Evolutionary conservation across 2,113 vertebrate species (phyloP), one percentile per base, ranked within the genome.

Genomic region (Neodontobutis hainanensis): DNA sequence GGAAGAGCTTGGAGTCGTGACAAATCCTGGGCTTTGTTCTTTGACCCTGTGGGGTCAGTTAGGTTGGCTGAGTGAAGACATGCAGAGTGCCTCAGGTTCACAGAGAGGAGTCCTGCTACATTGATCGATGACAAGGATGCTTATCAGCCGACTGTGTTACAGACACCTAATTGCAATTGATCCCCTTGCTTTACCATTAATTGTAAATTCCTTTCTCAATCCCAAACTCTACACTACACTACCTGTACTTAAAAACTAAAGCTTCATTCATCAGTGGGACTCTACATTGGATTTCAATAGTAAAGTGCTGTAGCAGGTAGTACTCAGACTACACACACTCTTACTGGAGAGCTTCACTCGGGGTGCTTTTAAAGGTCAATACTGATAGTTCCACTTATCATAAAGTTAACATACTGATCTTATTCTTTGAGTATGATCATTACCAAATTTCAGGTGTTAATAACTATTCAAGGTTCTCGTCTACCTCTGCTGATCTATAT

Each of bases 111-210:
- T 42, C 75, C 56, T 75, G 73, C 74, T 60, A 65, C 43, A 50
- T 77, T 89, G 88, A 91, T 90, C 86, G 76, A 92, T 90, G 86
- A 75, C 48, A 4, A 55, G 61, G 80, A 84, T 80, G 89, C 86
- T 90, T 91, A 92, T 92, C 89, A 81, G 78, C 75, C 78, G 36
- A 59, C 63, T 80, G 87, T 78, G 87, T 85, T 88, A 89, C 85
- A 86, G 71, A 87, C 85, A 81, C 85, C 85, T 92, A 91, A 92
- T 91, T 91, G 86, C 91, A 92, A 92, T 92, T 88, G 88, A 92
- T 92, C 77, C 62, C 49, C 58, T 79, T 80, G 75, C 82, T 81
- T 83, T 84, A 87, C 80, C 83, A 90, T 92, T 88, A 90, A 90
- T 91, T 89, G 82, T 85, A 82, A 85, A 88, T 87, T 3, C 85